Evolutionary conservation across 2,113 vertebrate genomes (phyloP).

Genomic region (Tachysurus fulvidraco): DNA sequence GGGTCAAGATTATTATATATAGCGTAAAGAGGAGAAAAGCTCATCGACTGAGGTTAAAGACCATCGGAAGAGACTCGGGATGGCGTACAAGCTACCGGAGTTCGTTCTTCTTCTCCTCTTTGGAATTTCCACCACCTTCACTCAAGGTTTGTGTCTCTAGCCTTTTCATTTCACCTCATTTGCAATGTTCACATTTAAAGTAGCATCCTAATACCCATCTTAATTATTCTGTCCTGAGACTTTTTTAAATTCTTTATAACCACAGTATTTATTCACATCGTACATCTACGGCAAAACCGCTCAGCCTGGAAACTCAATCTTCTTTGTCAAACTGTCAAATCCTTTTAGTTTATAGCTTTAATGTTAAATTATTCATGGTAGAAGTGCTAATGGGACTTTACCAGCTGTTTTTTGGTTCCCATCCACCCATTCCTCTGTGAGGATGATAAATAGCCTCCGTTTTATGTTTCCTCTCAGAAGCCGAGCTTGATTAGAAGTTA

Average conservation of each 20-base stretch:
- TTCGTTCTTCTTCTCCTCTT: conserved; percentile 59
- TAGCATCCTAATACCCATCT: background rate
- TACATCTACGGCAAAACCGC: background rate
- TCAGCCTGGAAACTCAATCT: background rate
- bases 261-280: background rate
- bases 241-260: background rate
- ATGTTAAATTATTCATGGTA: background rate
- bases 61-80: conserved; percentile 54
- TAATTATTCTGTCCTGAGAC: background rate
- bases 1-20: conserved; percentile 37
- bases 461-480: conserved; percentile 18
- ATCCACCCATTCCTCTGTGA: background rate
- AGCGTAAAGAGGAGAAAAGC: conserved; percentile 48
- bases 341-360: background rate
- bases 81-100: conserved; percentile 55
- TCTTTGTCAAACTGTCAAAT: background rate
- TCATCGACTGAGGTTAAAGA: conserved; percentile 49
- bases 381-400: conserved; percentile 9
- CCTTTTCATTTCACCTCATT: background rate
- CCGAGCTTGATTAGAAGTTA: conserved; percentile 24
- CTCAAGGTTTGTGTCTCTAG: conserved; percentile 64
- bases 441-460: conserved; percentile 21
- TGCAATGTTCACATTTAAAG: background rate
- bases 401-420: conserved; percentile 41
- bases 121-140: conserved; percentile 56